Evolutionary conservation across 2,797 vertebrate species (phyloP).

Genomic region (Psittacula echo): DNA sequence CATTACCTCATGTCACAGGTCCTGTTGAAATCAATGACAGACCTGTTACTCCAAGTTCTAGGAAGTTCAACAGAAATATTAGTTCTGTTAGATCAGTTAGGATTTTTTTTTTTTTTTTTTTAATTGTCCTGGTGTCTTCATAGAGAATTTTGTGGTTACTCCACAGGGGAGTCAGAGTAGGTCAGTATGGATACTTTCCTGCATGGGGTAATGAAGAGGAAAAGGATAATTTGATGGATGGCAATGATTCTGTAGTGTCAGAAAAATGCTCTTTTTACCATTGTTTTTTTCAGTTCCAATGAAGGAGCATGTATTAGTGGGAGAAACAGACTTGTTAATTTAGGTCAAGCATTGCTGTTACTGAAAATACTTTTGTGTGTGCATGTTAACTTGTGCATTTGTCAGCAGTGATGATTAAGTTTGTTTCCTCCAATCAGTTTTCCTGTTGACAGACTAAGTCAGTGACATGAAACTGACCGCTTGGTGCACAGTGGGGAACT

Average conservation of each 20-base stretch:
- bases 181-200: not conserved
- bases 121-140: not conserved
- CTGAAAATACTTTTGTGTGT: not conserved
- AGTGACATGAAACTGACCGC: not conserved
- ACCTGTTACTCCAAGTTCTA: not conserved
- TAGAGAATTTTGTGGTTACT: not conserved
- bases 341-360: not conserved
- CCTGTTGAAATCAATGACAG: not conserved
- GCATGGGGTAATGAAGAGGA: not conserved
- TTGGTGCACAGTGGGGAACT: not conserved
- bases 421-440: not conserved
- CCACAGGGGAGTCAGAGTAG: not conserved
- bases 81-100: not conserved
- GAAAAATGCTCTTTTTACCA: not conserved
- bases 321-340: not conserved
- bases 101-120: not conserved
- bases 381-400: not conserved
- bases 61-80: not conserved
- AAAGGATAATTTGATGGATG: not conserved
- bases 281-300: not conserved
- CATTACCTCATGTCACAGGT: not conserved
- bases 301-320: not conserved
- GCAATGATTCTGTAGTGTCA: not conserved
- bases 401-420: not conserved
- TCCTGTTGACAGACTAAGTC: not conserved